Conservation (phyloP, 2,888 invertebrate genomes). For the Coenonympha glycerion region DNA sequence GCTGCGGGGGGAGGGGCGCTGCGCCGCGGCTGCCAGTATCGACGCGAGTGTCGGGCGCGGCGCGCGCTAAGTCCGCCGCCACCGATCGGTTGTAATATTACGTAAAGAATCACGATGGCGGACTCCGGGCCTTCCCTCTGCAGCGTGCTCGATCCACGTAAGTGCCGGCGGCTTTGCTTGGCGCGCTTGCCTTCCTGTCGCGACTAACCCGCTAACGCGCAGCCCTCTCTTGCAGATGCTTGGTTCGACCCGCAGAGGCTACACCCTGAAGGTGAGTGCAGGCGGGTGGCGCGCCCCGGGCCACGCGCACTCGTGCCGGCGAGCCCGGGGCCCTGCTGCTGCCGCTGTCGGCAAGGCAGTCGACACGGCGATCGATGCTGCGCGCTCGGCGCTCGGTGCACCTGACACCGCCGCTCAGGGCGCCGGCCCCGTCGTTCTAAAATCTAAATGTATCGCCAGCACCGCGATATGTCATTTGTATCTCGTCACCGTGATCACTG, state of each 20-base stretch:
- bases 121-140: constrained; percentile 68
- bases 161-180: constrained; percentile 46
- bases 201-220: constrained; percentile 75
- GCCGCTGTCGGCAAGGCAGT: constrained; percentile 9
- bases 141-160: constrained; percentile 69
- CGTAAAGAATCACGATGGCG: constrained; percentile 69
- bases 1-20: constrained; percentile 42
- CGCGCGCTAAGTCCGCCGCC: constrained; percentile 61
- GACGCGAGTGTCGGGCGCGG: constrained; percentile 75
- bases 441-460: constrained; percentile 38
- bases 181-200: constrained; percentile 58
- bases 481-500: constrained; percentile 22
- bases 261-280: constrained; percentile 90
- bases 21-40: constrained; percentile 68
- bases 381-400: constrained; percentile 27
- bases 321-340: too few relatives aligned
- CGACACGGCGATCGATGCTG: constrained; percentile 28
- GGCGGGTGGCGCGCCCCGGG: constrained; percentile 29
- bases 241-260: constrained; percentile 95
- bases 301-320: neutral
- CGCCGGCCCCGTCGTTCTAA: constrained; percentile 30
- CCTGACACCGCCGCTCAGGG: constrained; percentile 14
- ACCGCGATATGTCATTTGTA: constrained; percentile 19
- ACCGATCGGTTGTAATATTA: constrained; percentile 50
- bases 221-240: constrained; percentile 87